Evolutionary conservation across 2,888 invertebrate genomes (phyloP).

Genomic region (Anaspis maculata): DNA sequence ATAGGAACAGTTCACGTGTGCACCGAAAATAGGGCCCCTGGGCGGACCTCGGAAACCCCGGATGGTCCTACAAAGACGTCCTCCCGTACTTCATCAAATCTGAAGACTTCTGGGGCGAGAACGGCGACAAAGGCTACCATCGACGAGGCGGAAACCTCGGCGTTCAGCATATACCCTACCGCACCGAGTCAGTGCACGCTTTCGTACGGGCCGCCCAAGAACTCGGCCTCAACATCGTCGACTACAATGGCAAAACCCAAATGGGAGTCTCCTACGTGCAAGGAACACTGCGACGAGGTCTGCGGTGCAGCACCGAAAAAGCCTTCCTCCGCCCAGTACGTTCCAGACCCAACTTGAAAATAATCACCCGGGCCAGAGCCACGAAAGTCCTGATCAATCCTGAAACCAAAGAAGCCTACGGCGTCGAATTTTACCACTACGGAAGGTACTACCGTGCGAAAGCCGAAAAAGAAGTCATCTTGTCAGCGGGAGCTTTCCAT

Average conservation of each 20-base stretch:
- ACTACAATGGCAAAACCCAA: constrained; percentile 56
- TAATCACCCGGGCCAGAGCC: constrained; percentile 52
- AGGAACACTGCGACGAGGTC: constrained; percentile 49
- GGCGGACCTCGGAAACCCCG: constrained; percentile 1
- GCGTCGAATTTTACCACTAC: constrained; percentile 56
- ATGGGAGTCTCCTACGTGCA: constrained; percentile 54
- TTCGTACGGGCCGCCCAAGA: constrained; percentile 54
- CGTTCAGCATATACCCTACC: constrained; percentile 32
- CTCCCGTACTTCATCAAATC: constrained; percentile 3
- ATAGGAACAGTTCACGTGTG: too few species aligned
- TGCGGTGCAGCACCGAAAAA: constrained; percentile 55
- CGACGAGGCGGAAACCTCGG: constrained; percentile 31
- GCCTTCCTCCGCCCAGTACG: constrained; percentile 53
- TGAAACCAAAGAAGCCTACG: constrained; percentile 53
- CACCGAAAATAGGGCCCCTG: too few species aligned
- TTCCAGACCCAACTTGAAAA: constrained; percentile 54
- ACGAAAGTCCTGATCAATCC: constrained; percentile 57
- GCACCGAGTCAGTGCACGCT: constrained; percentile 44
- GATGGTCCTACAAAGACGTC: constrained; percentile 4
- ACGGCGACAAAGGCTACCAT: not conserved
- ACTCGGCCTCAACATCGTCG: constrained; percentile 56
- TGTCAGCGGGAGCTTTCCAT: constrained; percentile 80
- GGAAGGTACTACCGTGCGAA: constrained; percentile 38
- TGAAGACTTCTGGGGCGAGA: not conserved
- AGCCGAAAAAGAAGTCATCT: constrained; percentile 69